Evolutionary conservation across 2,113 vertebrate genomes (phyloP).

Genomic region (Rhodinocichla rosea): DNA sequence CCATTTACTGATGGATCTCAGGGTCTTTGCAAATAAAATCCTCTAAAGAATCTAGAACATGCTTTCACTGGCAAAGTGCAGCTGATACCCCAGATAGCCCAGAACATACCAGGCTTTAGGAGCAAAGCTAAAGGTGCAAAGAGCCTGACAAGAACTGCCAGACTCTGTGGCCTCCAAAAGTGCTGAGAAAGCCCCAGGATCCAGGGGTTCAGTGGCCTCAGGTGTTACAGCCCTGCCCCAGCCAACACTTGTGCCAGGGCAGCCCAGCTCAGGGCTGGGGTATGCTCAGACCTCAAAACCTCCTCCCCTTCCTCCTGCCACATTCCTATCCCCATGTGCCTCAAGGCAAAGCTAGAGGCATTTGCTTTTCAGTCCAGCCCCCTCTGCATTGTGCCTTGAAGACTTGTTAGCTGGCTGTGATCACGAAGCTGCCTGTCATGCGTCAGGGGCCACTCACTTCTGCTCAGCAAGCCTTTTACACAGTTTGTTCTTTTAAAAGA

Average conservation of each 20-base stretch:
- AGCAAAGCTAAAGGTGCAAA: background rate
- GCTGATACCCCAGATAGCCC: background rate
- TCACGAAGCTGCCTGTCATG: background rate
- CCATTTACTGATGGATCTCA: background rate
- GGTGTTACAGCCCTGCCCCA: background rate
- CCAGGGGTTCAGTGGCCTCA: background rate
- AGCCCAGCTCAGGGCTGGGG: background rate
- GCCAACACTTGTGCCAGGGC: background rate
- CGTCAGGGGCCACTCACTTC: background rate
- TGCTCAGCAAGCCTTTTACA: background rate
- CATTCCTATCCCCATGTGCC: background rate
- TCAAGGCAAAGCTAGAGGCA: background rate
- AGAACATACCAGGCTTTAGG: background rate
- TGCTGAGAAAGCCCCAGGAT: background rate
- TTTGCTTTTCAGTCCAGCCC: background rate
- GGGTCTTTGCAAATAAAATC: background rate
- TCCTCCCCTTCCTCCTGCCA: background rate
- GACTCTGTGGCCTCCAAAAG: background rate
- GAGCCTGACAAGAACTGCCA: accelerated
- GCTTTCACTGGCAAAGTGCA: background rate
- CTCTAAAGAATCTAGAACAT: background rate
- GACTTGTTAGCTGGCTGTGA: background rate
- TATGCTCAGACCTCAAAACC: background rate
- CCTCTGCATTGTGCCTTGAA: background rate
- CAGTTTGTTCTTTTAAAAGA: background rate